Base-by-base conservation (phyloP, 30 jellyfish, hydroid and myxozoan genomes). In the Aurelia sp. region DNA sequence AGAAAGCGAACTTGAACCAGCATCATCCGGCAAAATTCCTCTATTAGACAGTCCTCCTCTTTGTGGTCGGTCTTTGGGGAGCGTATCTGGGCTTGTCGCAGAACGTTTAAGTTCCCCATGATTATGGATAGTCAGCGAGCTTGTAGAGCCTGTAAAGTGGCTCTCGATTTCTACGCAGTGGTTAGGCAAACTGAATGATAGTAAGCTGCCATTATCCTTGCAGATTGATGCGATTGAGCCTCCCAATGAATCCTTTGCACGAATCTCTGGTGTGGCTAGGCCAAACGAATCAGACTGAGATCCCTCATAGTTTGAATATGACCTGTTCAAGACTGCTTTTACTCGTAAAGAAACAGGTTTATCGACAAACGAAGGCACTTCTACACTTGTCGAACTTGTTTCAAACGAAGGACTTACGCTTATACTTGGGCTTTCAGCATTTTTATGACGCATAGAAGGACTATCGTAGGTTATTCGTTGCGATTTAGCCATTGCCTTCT, bases 401-500 rank as follows among this genome's bases (percentile, higher is more conserved):
- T 21, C 90, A 10, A 27, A 4, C 15, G 90, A 79, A 17, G 76
- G 73, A 64, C 63, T 79, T 30, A 50, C 9, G 82, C 90, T 65
- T 0, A 62, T 6, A 10, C 47, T 11, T 10, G 68, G 60, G 90
- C 64, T 30, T 1, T 16, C 23, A 47, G 47, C 48, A 15, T 41
- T 63, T 59, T 52, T 89, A 55, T 48, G 84, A 10, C 57, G 47
- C 35, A 47, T 3, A 6, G 81, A 23, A 20, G 86, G 89, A 19
- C 88, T 73, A n/a, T 50, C 84, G 86, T 79, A 78, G 12, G 93
- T 58, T 17, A 77, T 60, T 9, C n/a, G 69, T 64, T 91, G 97
- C 3, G 97, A 91, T 35, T 74, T 91, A 37, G 75, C 88, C 86
- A 91, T 91, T 55, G 92, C 96, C 48, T 85, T 91, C 48, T 91